Evolutionary conservation across 2,113 vertebrate genomes (phyloP).

Genomic region (Raphicerus campestris): DNA sequence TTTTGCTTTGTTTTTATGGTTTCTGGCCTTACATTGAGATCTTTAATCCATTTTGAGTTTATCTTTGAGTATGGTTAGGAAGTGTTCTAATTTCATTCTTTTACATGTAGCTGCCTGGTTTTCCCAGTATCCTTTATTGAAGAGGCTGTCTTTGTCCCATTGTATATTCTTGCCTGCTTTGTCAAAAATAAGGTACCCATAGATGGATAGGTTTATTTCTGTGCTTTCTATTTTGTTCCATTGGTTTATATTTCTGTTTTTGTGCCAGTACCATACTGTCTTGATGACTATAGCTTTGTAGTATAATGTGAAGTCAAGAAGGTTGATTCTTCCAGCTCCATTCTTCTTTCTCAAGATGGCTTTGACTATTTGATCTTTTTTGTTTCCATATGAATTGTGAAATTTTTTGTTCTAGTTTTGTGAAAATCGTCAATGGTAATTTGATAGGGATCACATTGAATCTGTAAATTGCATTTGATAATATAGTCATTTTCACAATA

Average conservation of each 20-base stretch:
- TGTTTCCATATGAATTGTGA: not conserved
- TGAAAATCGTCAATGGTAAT: not conserved
- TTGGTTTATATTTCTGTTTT: not conserved
- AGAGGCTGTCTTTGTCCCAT: not conserved
- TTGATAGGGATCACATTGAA: not conserved
- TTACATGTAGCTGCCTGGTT: not conserved
- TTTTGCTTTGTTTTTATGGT: not conserved
- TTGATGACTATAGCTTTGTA: not conserved
- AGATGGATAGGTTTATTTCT: not conserved
- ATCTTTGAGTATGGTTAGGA: not conserved
- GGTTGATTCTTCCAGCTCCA: not conserved
- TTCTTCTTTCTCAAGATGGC: not conserved
- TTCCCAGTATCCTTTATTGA: not conserved
- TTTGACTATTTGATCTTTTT: not conserved
- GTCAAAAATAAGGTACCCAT: not conserved
- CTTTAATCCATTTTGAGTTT: not conserved
- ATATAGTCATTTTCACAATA: not conserved
- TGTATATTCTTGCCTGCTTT: not conserved
- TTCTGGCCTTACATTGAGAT: not conserved
- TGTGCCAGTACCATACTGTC: not conserved
- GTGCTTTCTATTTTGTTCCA: not conserved
- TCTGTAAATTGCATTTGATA: not conserved
- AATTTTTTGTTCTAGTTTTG: not conserved
- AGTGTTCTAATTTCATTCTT: not conserved
- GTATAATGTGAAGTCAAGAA: not conserved